Base-by-base conservation (phyloP, 2,797 vertebrate species). In the Botia almorhae region DNA sequence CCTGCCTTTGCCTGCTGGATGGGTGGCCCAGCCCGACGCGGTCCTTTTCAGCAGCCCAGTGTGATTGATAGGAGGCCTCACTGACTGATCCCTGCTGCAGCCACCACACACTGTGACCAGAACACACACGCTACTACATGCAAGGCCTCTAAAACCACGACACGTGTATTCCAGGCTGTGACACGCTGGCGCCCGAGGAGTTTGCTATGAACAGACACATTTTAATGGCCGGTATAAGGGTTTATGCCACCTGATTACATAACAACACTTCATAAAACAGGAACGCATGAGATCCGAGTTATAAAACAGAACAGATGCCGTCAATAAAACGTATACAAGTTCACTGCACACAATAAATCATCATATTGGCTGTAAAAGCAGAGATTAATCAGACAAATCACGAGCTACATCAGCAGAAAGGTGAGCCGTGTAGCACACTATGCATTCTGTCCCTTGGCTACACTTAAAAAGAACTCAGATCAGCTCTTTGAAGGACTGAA, bases 41-140 rank as follows among this genome's bases (percentile, higher is more conserved):
- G 85, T 90, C 89, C 90, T 89, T 94, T 92, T 94, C 93, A 93
- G 90, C 92, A 91, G 88, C 67, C 84, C 86, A 76, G 89, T 83
- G 86, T 93, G 93, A 94, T 94, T 93, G 92, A 94, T 93, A 89
- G 91, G 86, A 86, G 89, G 90, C 74, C 83, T 75, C 72, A 64
- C 71, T 85, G 73, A 26, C 74, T 74, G 81, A 80, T 69, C 84
- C 79, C 80, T 48, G 67, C 65, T 68, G 70, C 73, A 33, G 71
- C 19, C 71, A 76, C 75, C 82, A 82, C 81, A 80, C 81, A 69
- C 75, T 74, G 60, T 63, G 43, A 53, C 74, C 60, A 80, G 76
- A 61, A 69, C 80, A 78, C 74, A 81, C 81, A 85, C 58, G 74
- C 76, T 72, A 76, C 68, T 67, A 81, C 67, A 64, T 36, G 69